Percentiles rank a stretch among this genome's conserved stretches.
Evolutionary conservation across 1,140 invertebrate species (phyloP).

Genomic region (Neuroterus valhalla): DNA sequence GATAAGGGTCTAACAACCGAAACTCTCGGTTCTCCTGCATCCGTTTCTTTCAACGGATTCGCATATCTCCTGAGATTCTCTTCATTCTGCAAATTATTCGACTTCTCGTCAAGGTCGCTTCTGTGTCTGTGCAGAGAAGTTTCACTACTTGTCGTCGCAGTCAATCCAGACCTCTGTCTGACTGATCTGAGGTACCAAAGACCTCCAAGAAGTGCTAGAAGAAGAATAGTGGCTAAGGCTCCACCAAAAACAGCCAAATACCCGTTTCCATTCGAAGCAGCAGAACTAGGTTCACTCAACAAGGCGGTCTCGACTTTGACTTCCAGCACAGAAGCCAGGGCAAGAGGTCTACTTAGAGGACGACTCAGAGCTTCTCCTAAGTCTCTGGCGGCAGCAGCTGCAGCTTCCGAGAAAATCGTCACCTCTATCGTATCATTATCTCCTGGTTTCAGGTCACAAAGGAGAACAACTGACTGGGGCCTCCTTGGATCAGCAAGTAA

Average conservation of each 20-base stretch:
- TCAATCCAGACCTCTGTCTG: slow-evolving; percentile 67
- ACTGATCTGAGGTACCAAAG: slow-evolving; percentile 67
- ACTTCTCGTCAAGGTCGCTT: slow-evolving; percentile 85
- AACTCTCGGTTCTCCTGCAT: slow-evolving; percentile 74
- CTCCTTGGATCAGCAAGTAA: slow-evolving; percentile 79
- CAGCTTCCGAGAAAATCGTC: slow-evolving; percentile 80
- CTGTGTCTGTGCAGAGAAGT: slow-evolving; percentile 79
- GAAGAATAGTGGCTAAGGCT: slow-evolving; percentile 62
- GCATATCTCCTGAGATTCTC: slow-evolving; percentile 87
- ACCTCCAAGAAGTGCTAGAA: slow-evolving; percentile 63
- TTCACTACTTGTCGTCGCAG: slow-evolving; percentile 74
- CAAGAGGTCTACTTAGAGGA: slow-evolving; percentile 75
- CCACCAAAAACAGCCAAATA: slow-evolving; percentile 75
- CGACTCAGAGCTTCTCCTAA: slow-evolving; percentile 84
- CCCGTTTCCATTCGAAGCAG: slow-evolving; percentile 74
- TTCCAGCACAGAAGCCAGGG: slow-evolving; percentile 85
- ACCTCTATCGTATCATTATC: slow-evolving; percentile 90
- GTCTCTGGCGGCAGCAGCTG: slow-evolving; percentile 79
- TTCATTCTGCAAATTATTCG: slow-evolving; percentile 92
- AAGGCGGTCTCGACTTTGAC: slow-evolving; percentile 85
- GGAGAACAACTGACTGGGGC: slow-evolving; percentile 80
- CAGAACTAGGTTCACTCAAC: slow-evolving; percentile 75
- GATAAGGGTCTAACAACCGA: slow-evolving; percentile 79
- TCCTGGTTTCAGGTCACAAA: slow-evolving; percentile 87
- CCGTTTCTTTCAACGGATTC: slow-evolving; percentile 78